Conservation (phyloP, 2,797 vertebrate genomes). For the Crocidura indochinensis region DNA sequence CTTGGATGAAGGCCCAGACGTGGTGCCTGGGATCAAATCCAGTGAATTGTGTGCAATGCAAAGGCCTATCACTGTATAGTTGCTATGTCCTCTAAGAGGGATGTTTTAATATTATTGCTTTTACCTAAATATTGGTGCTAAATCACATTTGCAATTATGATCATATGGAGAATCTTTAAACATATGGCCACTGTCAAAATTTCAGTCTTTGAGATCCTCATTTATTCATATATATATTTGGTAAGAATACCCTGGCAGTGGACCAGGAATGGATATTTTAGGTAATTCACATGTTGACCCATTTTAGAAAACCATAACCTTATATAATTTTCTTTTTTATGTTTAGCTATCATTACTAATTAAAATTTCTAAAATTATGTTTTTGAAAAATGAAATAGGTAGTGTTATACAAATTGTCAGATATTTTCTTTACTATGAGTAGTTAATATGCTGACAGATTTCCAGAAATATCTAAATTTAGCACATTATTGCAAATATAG, state of each 20-base stretch:
- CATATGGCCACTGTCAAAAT: neutral
- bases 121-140: neutral
- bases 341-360: neutral
- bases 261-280: neutral
- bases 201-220: neutral
- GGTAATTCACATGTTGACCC: too few relatives aligned
- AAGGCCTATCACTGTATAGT: too few relatives aligned
- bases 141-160: slow-evolving; percentile 38
- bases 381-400: neutral
- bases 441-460: slow-evolving; percentile 80
- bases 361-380: neutral
- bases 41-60: too few relatives aligned
- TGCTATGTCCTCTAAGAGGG: too few relatives aligned
- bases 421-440: slow-evolving; percentile 78
- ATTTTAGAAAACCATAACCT: neutral
- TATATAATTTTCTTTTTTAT: neutral
- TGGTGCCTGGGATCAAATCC: too few relatives aligned
- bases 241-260: slow-evolving; percentile 1
- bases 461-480: slow-evolving; percentile 86
- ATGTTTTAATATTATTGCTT: neutral
- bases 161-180: neutral
- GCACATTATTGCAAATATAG: slow-evolving; percentile 86
- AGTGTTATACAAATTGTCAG: slow-evolving; percentile 64
- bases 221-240: slow-evolving; percentile 39
- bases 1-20: too few relatives aligned